Conservation (phyloP, 2,113 vertebrate species). For the Oostethus manadensis region DNA sequence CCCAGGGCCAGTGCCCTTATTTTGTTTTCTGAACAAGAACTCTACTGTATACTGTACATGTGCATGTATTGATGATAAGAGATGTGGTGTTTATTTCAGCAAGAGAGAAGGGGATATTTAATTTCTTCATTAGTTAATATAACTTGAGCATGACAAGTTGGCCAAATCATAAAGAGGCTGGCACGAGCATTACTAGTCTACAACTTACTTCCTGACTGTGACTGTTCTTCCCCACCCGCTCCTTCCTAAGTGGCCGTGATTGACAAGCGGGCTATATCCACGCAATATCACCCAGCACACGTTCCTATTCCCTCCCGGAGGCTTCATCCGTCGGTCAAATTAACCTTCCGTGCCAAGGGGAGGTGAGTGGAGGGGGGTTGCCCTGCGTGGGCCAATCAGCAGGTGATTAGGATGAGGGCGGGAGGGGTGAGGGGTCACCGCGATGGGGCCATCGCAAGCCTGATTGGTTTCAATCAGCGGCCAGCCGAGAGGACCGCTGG, state of each 20-base stretch:
- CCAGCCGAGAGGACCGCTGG: constrained; percentile 69
- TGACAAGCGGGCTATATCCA: constrained; percentile 70
- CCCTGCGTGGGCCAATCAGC: constrained; percentile 71
- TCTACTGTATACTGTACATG: no score
- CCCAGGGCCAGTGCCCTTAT: no score
- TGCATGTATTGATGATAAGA: no score
- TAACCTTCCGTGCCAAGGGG: constrained; percentile 69
- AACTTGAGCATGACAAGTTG: no score
- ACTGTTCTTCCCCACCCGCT: constrained; percentile 46
- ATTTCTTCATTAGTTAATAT: no score
- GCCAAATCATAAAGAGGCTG: background rate
- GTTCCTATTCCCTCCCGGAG: constrained; percentile 72
- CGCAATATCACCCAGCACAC: constrained; percentile 70
- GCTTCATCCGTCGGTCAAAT: constrained; percentile 72
- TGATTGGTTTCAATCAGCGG: constrained; percentile 75
- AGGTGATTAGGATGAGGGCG: constrained; percentile 70
- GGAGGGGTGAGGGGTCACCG: constrained; percentile 71
- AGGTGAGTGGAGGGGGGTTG: constrained; percentile 37
- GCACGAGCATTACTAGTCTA: constrained; percentile 12
- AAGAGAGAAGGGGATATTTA: no score
- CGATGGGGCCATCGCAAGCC: constrained; percentile 71
- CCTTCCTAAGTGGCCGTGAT: constrained; percentile 56
- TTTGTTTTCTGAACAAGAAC: no score
- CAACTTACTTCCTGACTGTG: constrained; percentile 43
- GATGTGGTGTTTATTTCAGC: no score